These are phyloP conservation scores for Drosophila borborema DNA, from an alignment of 2,888 invertebrate genomes.

Conservation along the genomic window DNA sequence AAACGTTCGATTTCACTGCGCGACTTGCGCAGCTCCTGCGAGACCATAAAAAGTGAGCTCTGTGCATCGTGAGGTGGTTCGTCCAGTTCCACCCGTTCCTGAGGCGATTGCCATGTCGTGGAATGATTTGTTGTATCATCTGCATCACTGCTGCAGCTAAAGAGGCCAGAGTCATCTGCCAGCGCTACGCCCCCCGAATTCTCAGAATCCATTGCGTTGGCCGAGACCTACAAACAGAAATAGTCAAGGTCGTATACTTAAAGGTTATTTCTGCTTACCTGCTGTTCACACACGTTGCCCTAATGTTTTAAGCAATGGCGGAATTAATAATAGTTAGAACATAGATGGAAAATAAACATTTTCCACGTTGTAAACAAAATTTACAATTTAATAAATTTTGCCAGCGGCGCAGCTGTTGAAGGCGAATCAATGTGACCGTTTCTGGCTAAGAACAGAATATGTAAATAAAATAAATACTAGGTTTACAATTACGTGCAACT, in stretches of 20 bases:
- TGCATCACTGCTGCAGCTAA: conserved; percentile 67
- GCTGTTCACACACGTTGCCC: neutral
- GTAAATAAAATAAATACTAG: conserved; percentile 37
- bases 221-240: conserved; percentile 18
- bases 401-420: conserved; percentile 59
- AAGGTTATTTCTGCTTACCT: conserved; percentile 13
- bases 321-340: neutral
- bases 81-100: neutral
- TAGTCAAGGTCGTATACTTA: neutral
- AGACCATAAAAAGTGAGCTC: conserved; percentile 67
- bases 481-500: neutral
- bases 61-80: conserved; percentile 26
- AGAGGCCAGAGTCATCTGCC: conserved; percentile 74
- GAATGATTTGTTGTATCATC: conserved; percentile 34
- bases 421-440: conserved; percentile 43
- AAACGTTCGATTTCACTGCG: conserved; percentile 83
- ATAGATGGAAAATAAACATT: conserved; percentile 49
- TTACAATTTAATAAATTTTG: conserved; percentile 24
- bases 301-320: conserved; percentile 10
- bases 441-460: neutral
- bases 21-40: conserved; percentile 78
- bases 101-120: conserved; percentile 3
- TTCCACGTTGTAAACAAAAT: conserved; percentile 60
- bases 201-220: conserved; percentile 53
- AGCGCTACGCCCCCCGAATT: conserved; percentile 36